Base-by-base conservation (phyloP, 2,797 vertebrate genomes). In the Nothura maculosa region DNA sequence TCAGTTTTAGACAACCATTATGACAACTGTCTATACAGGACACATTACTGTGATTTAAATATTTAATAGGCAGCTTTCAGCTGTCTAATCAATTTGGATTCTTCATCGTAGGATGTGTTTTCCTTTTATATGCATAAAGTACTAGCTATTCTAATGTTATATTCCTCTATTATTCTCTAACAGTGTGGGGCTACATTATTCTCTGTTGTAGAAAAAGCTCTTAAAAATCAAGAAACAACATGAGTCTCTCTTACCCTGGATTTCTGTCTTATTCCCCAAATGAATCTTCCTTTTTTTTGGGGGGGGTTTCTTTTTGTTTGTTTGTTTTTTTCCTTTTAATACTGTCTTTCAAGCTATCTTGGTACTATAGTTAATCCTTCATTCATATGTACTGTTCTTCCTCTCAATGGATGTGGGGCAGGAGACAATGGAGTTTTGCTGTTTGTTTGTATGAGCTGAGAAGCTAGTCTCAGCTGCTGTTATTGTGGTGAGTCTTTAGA, bases 201-300 rank as follows among this genome's bases (percentile, higher is more conserved):
- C 38, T 6, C 15, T 83, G 34, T 11, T 78, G 85, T 34, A 92
- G 45, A 92, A 92, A 91, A 94, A 70, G 4, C 52, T 74, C 87
- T 80, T 89, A 87, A 85, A 92, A 92, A 69, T 69, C 58, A 78
- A 66, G 50, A 67, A 94, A 72, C 8, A 57, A 25, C 30, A 47
- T 32, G 30, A 69, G 15, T 72, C 90, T 93, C 42, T 60, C 66
- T 79, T 96, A 83, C 32, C 17, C 45, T 76, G 72, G 42, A 48
- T 81, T 86, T 87, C 34, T 76, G 13, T 9, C 8, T 6, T 89
- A 85, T 83, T 63, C 40, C 42, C 34, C 24, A 66, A 55, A 85
- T 55, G 17, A 72, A 48, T 85, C 42, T 75, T 77, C 30, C n/a
- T 74, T 90, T 85, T 79, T 40, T 76, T 13, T 13, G n/a, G n/a